phyloP scores from a whole-genome alignment of 2,113 vertebrate genomes.

The Podarcis muralis region DNA sequence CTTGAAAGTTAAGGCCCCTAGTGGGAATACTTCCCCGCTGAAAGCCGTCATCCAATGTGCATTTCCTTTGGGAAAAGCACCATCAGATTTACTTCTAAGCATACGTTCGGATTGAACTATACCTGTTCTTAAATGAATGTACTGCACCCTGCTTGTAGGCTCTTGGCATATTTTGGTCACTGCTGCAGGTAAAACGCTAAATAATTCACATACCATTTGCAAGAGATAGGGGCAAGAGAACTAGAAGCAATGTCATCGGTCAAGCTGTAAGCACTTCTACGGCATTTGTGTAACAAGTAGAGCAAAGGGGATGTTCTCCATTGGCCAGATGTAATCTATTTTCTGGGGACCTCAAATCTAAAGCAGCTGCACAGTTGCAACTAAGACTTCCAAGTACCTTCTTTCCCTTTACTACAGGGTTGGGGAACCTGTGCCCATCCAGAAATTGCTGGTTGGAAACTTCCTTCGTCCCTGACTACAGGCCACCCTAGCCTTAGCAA shows the following conservation, averaged over 20 bases:
- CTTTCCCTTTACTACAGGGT: no score
- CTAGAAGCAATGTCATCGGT: neutral
- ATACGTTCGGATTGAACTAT: neutral
- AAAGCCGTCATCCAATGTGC: neutral
- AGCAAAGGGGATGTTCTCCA: neutral
- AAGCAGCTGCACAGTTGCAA: neutral
- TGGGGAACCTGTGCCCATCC: no score
- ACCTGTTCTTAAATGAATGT: neutral
- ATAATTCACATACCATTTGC: constrained; percentile 20
- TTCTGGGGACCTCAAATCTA: neutral
- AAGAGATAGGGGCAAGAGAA: neutral
- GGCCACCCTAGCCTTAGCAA: no score
- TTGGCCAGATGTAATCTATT: neutral
- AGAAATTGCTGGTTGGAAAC: no score
- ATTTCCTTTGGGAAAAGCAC: neutral
- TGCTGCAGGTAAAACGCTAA: constrained; percentile 1
- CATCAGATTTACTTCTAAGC: neutral
- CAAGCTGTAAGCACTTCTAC: neutral
- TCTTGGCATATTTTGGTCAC: neutral
- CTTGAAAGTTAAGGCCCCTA: neutral
- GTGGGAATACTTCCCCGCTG: neutral
- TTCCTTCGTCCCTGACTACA: no score
- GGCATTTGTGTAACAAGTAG: neutral
- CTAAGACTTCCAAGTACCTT: no score
- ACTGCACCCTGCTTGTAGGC: neutral